Evolutionary conservation across 1,140 invertebrate genomes (phyloP).

Genomic region (Meloidogyne exigua): DNA sequence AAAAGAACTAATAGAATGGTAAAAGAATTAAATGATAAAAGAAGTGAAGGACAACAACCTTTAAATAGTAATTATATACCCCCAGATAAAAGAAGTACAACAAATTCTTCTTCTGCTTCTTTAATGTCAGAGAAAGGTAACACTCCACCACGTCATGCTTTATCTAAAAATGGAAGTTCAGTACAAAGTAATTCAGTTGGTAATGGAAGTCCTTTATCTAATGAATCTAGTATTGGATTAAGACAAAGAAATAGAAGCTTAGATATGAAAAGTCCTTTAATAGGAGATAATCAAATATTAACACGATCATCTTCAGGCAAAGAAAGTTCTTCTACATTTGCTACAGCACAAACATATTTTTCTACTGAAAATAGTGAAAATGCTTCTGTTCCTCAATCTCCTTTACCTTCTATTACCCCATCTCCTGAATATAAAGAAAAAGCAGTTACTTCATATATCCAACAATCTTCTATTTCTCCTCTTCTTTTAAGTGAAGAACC

Average conservation of each 20-base stretch:
- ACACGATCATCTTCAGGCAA: background rate
- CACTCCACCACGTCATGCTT: background rate
- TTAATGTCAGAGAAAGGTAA: background rate
- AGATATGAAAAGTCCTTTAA: background rate
- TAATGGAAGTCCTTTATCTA: background rate
- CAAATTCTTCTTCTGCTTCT: background rate
- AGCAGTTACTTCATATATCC: background rate
- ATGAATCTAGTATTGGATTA: background rate
- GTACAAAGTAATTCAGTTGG: background rate
- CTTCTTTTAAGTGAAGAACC: background rate
- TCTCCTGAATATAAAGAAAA: background rate
- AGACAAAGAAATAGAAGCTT: background rate
- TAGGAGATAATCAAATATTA: background rate
- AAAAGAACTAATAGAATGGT: background rate
- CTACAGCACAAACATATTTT: background rate
- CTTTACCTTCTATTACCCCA: background rate
- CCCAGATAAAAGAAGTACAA: background rate
- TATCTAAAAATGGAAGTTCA: constrained; percentile 4
- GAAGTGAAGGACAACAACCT: background rate
- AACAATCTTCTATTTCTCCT: background rate
- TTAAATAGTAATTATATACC: background rate
- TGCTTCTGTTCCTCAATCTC: background rate
- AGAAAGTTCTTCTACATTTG: background rate
- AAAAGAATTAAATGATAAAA: no score
- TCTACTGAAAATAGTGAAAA: background rate